Evolutionary conservation across 2,797 vertebrate genomes (phyloP).

Genomic region (Myoxocephalus aenaeus): DNA sequence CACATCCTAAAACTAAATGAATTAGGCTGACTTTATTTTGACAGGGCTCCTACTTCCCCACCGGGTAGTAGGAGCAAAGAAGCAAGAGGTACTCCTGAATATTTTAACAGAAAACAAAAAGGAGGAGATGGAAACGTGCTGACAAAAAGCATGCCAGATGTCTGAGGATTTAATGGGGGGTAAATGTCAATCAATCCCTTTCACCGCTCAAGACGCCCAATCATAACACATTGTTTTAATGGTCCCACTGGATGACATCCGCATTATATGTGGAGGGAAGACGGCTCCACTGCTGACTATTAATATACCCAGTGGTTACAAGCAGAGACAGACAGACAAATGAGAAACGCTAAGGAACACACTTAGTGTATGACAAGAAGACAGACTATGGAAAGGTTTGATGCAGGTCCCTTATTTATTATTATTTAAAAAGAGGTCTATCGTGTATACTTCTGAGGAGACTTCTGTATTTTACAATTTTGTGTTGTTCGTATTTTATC

Average conservation of each 20-base stretch:
- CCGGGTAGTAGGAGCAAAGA: constrained; percentile 47
- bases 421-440: constrained; percentile 35
- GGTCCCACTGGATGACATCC: constrained; percentile 71
- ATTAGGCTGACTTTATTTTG: constrained; percentile 82
- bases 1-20: constrained; percentile 48
- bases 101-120: constrained; percentile 87
- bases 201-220: constrained; percentile 82
- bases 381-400: constrained; percentile 43
- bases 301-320: constrained; percentile 68
- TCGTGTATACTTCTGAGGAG: constrained; percentile 1
- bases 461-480: too few relatives aligned
- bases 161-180: constrained; percentile 84
- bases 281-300: constrained; percentile 61
- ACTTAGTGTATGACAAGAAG: constrained; percentile 47
- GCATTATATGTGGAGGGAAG: constrained; percentile 66
- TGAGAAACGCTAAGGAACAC: constrained; percentile 35
- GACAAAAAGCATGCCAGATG: constrained; percentile 84
- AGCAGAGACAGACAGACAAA: constrained; percentile 61
- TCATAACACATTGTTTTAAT: constrained; percentile 84
- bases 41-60: too few relatives aligned
- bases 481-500: constrained; percentile 12
- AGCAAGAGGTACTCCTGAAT: constrained; percentile 80
- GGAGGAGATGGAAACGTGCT: constrained; percentile 54
- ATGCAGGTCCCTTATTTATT: constrained; percentile 14
- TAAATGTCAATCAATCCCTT: constrained; percentile 88